These are phyloP conservation scores for Trichopoda pennipes DNA, from an alignment of 2,888 invertebrate genomes.

Conservation along the genomic window DNA sequence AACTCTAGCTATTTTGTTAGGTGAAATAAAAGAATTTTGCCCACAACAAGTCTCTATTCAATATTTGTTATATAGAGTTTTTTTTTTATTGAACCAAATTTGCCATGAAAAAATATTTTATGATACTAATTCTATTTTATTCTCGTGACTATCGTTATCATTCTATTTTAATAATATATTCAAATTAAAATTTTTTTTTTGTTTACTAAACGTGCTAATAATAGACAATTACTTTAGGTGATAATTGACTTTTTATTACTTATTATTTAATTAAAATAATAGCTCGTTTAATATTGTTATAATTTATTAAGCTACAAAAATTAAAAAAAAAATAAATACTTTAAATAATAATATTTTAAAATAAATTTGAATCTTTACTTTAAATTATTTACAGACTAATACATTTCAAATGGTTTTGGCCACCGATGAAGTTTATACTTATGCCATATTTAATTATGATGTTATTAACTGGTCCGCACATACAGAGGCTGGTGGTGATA, in stretches of 20 bases:
- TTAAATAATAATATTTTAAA: background rate
- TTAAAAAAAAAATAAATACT: background rate
- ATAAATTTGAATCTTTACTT: background rate
- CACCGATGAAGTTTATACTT: conserved; percentile 96
- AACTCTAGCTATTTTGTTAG: too few relatives aligned
- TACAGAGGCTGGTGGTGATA: conserved; percentile 95
- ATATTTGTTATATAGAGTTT: too few relatives aligned
- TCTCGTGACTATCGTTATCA: too few relatives aligned
- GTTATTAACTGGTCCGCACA: conserved; percentile 95
- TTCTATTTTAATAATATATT: too few relatives aligned
- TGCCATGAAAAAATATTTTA: too few relatives aligned
- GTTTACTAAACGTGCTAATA: background rate
- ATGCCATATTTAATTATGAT: conserved; percentile 96
- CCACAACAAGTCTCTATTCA: too few relatives aligned
- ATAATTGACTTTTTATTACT: background rate
- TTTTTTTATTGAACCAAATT: too few relatives aligned
- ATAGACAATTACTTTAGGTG: background rate
- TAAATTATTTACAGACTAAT: conserved; percentile 87
- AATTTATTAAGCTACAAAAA: background rate
- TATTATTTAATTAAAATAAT: background rate
- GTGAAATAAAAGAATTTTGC: too few relatives aligned
- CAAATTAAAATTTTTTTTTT: background rate
- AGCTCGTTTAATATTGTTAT: background rate
- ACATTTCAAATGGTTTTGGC: conserved; percentile 97
- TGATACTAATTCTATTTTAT: too few relatives aligned